These are phyloP conservation scores for Neosilurus hyrtlii DNA, from an alignment of 2,797 vertebrate species.

Conservation along the genomic window DNA sequence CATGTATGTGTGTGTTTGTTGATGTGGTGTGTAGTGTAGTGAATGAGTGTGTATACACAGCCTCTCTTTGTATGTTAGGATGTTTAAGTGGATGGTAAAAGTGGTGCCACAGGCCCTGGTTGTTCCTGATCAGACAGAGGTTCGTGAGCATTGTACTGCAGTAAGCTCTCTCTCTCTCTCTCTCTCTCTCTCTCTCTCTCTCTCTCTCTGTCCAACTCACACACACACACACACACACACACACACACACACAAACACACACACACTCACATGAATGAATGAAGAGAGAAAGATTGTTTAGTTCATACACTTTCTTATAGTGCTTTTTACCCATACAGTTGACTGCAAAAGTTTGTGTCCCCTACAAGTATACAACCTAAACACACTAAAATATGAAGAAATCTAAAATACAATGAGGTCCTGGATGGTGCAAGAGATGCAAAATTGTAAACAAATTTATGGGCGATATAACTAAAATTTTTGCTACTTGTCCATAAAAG, in stretches of 20 bases:
- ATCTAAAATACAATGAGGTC: too few relatives aligned
- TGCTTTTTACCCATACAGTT: too few relatives aligned
- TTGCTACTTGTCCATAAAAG: too few relatives aligned
- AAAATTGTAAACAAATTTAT: too few relatives aligned
- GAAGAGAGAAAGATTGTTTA: too few relatives aligned
- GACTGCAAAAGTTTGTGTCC: too few relatives aligned
- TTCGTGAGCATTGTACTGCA: constrained; percentile 49
- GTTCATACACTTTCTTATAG: too few relatives aligned
- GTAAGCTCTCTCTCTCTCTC: constrained; percentile 50
- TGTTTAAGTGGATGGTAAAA: constrained; percentile 82
- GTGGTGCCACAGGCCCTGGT: constrained; percentile 73
- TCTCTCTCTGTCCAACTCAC: not conserved
- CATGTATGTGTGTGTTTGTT: not conserved
- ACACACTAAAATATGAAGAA: too few relatives aligned
- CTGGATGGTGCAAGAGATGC: too few relatives aligned
- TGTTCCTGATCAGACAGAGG: constrained; percentile 40
- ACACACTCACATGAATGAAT: not conserved
- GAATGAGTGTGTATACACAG: constrained; percentile 27
- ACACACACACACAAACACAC: not conserved
- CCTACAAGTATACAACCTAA: too few relatives aligned
- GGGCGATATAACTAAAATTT: too few relatives aligned
- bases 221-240: not conserved
- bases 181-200: not conserved
- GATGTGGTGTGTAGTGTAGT: not conserved
- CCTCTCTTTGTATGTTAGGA: constrained; percentile 62